Base-by-base conservation (phyloP, 2,113 vertebrate genomes). In the Phaetusa simplex region DNA sequence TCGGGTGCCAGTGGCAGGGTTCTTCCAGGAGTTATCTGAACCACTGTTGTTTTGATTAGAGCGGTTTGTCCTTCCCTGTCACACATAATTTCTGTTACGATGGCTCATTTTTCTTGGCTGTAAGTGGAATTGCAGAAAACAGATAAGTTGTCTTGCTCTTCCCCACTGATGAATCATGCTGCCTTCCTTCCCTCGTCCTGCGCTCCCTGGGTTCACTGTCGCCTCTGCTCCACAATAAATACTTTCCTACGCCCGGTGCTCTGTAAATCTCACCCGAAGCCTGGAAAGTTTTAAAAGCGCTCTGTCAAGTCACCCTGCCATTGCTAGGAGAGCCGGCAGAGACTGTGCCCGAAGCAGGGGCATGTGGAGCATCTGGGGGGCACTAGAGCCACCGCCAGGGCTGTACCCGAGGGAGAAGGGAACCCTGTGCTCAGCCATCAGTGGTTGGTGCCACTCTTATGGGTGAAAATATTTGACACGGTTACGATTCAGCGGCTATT, bases 61-160 rank as follows among this genome's bases (percentile, higher is more conserved):
- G 88, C 23, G 23, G 85, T 97, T 97, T 95, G 97, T 97, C 97
- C 97, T 97, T 98, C 97, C 92, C 96, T 96, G 97, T 97, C 97
- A 96, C 95, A 91, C 89, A 79, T 96, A 94, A 97, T 96, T 97
- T 90, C 96, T 91, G 86, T 72, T 83, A 45, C 42, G 76, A 64
- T 93, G 92, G 93, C 96, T 97, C 97, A 94, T 98, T 98, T 98
- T 97, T 97, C 96, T 91, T 87, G 92, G 91, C 96, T 89, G 88
- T 76, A 80, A 94, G 95, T 94, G 82, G 94, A 92, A 94, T 82
- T 97, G 95, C 95, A 92, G 87, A 65, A 83, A 96, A 34, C 94
- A 93, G 96, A 81, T 96, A 86, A 82, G 80, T 88, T 95, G 89
- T 89, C 87, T 90, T 86, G 67, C 89, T 88, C 67, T 81, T 55